phyloP scores from a whole-genome alignment of 1,140 invertebrate genomes.

The Lysiphlebus fabarum region DNA sequence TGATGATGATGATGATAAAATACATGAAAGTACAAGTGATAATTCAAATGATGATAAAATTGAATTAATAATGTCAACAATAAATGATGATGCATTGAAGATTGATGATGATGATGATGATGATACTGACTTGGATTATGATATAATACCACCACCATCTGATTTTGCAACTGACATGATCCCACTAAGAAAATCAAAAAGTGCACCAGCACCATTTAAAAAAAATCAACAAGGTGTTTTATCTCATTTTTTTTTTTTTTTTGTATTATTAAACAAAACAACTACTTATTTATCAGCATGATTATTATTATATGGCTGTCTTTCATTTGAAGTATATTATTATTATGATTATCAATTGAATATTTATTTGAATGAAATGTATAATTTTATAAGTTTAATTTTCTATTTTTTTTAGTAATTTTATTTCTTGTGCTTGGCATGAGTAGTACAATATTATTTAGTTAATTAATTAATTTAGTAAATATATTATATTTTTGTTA shows the following conservation, averaged over 20 bases:
- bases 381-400: slow-evolving; percentile 17
- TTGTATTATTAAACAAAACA: too few relatives aligned
- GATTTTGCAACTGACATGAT: slow-evolving; percentile 39
- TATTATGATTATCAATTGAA: background rate
- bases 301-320: background rate
- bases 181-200: slow-evolving; percentile 51
- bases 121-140: slow-evolving; percentile 18
- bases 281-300: slow-evolving; percentile 7
- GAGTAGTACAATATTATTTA: too few relatives aligned
- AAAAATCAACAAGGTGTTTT: slow-evolving; percentile 43
- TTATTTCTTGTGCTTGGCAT: background rate
- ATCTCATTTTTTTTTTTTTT: too few relatives aligned
- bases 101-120: slow-evolving; percentile 28
- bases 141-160: slow-evolving; percentile 35
- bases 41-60: slow-evolving; percentile 25
- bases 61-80: slow-evolving; percentile 27
- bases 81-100: slow-evolving; percentile 26
- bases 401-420: background rate
- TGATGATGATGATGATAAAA: too few relatives aligned
- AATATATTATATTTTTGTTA: too few relatives aligned
- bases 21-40: slow-evolving; percentile 24
- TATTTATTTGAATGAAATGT: background rate
- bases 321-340: background rate
- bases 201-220: slow-evolving; percentile 46
- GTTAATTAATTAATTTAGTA: too few relatives aligned